Conservation (phyloP, 2,797 vertebrate species). For the Luscinia luscinia region DNA sequence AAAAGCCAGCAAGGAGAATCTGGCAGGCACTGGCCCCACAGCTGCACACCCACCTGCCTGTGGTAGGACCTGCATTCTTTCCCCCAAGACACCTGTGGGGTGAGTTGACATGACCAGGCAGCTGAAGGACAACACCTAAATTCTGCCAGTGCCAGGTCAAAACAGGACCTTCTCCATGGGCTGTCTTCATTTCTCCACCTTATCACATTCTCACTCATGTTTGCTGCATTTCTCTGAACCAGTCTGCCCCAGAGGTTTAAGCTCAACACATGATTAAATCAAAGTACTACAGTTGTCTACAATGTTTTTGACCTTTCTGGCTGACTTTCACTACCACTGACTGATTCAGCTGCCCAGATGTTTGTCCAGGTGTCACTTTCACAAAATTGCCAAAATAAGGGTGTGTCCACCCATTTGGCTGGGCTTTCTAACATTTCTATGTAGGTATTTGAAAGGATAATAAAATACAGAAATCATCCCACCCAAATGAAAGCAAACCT, state of each 20-base stretch:
- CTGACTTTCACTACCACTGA: constrained; percentile 86
- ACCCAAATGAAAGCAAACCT: constrained; percentile 68
- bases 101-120: neutral
- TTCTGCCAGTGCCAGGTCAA: neutral
- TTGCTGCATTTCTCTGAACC: neutral
- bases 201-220: neutral
- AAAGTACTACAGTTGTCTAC: constrained; percentile 75
- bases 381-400: constrained; percentile 79
- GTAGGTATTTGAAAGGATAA: constrained; percentile 74
- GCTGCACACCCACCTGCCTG: neutral
- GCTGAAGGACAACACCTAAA: neutral
- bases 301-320: constrained; percentile 81
- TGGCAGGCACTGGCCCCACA: neutral
- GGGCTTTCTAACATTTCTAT: constrained; percentile 70
- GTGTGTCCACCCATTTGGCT: constrained; percentile 77
- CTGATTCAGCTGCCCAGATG: constrained; percentile 83
- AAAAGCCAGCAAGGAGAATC: neutral
- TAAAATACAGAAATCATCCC: constrained; percentile 69
- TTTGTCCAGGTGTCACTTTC: constrained; percentile 89
- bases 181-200: neutral
- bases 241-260: neutral
- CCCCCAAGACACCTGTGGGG: accelerated
- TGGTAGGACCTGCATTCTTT: neutral
- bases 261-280: constrained; percentile 31
- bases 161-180: neutral